Base-by-base conservation (phyloP, 1,140 invertebrate genomes). In the Cydia splendana region DNA sequence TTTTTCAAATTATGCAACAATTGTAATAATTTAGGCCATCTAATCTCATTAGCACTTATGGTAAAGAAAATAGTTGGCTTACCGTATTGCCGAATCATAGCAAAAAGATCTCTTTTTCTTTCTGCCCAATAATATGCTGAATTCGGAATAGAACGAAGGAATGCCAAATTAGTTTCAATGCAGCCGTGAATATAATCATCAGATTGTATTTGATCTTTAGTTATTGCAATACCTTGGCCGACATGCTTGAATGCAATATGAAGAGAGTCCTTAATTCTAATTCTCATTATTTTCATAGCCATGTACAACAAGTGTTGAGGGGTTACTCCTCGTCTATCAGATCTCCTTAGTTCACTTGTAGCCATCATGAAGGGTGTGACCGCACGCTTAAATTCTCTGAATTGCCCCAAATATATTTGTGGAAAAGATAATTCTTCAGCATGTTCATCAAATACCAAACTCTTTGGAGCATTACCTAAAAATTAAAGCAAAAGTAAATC, bases 51-150 rank as follows among this genome's bases (percentile, higher is more conserved):
- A 4, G 85, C 84, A 81, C 84, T 84, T 77, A 87, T 20, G 80
- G 84, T 84, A 48, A 87, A 78, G 20, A 84, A 85, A 15, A 81
- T 30, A 67, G 85, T 85, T 28, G 85, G 85, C 62, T 85, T 85
- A 80, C 84, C 85, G 76, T 86, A 82, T 82, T 87, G 83, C 80
- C 86, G 80, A 15, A 87, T 51, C 75, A 87, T 80, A 4, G 86
- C 86, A 76, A 87, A 83, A 57, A 87, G 84, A 42, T 87, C 86
- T 82, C 79, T 78, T 87, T 86, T 86, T 30, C 84, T 80, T 85
- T 80, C 80, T 48, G 81, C 78, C 85, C 85, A 87, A 76, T 84
- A 84, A 51, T 85, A 81, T 75, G 82, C 80, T 15, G 85, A 85
- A 76, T 85, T 85, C 24, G 85, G 84, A 71, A 87, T 45, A 12